These are phyloP conservation scores for Bos indicus DNA, from an alignment of 2,113 vertebrate genomes.

Conservation along the genomic window DNA sequence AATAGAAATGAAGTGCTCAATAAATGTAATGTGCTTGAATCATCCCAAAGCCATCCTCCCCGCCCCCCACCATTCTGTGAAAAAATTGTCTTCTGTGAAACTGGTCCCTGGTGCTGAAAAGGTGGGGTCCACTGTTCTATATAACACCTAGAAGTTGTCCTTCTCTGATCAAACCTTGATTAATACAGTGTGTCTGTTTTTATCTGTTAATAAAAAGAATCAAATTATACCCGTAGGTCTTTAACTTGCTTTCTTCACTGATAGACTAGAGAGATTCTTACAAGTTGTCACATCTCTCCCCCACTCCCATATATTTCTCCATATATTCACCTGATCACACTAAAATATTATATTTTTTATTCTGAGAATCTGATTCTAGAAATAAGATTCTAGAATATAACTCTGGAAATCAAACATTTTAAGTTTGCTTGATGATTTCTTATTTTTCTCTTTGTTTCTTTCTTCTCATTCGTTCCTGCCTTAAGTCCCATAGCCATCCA, in stretches of 20 bases:
- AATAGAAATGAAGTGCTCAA: background rate
- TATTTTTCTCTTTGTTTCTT: background rate
- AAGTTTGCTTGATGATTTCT: background rate
- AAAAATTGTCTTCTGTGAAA: background rate
- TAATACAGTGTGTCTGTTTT: background rate
- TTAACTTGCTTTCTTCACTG: constrained; percentile 20
- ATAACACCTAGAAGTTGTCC: background rate
- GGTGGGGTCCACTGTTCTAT: background rate
- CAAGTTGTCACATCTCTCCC: background rate
- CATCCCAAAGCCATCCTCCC: background rate
- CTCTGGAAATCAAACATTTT: background rate
- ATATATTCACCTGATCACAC: background rate
- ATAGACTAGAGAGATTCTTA: background rate
- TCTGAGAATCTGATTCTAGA: background rate
- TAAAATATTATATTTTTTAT: background rate
- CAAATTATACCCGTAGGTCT: background rate
- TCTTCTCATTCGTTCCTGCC: background rate
- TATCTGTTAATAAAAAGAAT: background rate
- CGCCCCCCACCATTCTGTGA: background rate
- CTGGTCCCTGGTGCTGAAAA: background rate
- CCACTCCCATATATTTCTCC: background rate
- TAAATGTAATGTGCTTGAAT: background rate
- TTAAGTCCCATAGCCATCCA: background rate
- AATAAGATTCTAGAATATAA: background rate
- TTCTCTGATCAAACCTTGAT: background rate